Base-by-base conservation (phyloP, 2,888 invertebrate species). In the Sinhomidia bicolor region DNA sequence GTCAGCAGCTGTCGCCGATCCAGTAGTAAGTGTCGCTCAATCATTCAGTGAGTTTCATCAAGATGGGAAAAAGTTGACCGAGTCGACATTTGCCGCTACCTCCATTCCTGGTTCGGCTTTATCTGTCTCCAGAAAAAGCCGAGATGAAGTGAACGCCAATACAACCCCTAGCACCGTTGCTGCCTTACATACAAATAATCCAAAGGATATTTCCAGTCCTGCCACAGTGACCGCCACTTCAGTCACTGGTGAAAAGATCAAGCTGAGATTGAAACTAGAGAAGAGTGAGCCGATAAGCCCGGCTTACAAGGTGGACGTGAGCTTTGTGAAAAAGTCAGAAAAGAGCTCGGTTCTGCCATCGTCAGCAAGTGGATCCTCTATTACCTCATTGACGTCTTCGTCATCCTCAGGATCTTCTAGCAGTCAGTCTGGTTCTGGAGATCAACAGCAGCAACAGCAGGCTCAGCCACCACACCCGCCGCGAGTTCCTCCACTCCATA, bases 401-500 rank as follows among this genome's bases (percentile, higher is more conserved):
- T 60, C 32, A 23, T 7, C 60, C 7, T 12, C 65, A 12, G 29
- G 76, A 9, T 79, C 76, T 6, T 54, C 60, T 26, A 20, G 10
- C 3, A 76, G 78, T 68, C 60, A 51, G 10, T 32, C 62, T 60
- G 26, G 68, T 14, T 84, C 87, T 10, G 71, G 51, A 7, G 47
- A 74, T 47, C 47, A 81, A 60, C 62, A 41, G 23, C 54, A 26
- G 44, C 85, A 92, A 17, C 92, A 93, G 1, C 97, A 7, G 3
- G 4, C 36, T 36, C 36, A 3, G 3, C 36, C 36, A 5, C 36
- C 36, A 36, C 36, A 96, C 90, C 97, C 97, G 92, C 96, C 96
- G 7, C 95, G 97, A 84, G 98, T 98, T 71, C 98, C 98, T 9
- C 98, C 98, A 0, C 94, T 98, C 89, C 98, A 98, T 93, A 98